phyloP scores from a whole-genome alignment of 1,140 invertebrate genomes.

The Cydia splendana region DNA sequence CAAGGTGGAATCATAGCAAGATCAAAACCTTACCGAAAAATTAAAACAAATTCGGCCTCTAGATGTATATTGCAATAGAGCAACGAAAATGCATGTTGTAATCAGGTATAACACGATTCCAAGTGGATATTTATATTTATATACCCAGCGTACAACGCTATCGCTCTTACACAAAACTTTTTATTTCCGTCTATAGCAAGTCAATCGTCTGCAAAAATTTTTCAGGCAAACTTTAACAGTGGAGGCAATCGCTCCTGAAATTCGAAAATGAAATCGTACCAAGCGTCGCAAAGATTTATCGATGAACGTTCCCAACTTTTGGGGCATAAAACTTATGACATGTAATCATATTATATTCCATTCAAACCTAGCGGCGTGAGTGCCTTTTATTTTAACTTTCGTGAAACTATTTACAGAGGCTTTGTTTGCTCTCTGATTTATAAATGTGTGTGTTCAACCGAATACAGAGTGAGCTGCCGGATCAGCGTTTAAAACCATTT shows the following conservation, averaged over 20 bases:
- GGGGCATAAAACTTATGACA: constrained; percentile 78
- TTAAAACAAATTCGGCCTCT: no score
- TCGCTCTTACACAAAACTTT: constrained; percentile 78
- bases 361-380: constrained; percentile 52
- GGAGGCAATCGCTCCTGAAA: constrained; percentile 79
- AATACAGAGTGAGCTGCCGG: constrained; percentile 11
- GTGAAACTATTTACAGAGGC: constrained; percentile 25
- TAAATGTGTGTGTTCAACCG: constrained; percentile 25
- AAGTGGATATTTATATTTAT: not conserved
- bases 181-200: constrained; percentile 79
- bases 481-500: constrained; percentile 28
- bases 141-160: constrained; percentile 58
- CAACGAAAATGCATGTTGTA: no score
- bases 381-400: constrained; percentile 32
- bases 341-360: constrained; percentile 74
- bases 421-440: constrained; percentile 31
- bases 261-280: constrained; percentile 80
- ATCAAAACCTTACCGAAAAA: no score
- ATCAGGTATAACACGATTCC: not conserved
- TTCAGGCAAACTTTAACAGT: constrained; percentile 80
- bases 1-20: no score
- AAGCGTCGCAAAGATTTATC: constrained; percentile 79
- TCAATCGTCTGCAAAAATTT: constrained; percentile 79
- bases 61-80: no score
- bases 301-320: constrained; percentile 79